Evolutionary conservation across 2,888 invertebrate genomes (phyloP).

Genomic region (Fragum fragum): DNA sequence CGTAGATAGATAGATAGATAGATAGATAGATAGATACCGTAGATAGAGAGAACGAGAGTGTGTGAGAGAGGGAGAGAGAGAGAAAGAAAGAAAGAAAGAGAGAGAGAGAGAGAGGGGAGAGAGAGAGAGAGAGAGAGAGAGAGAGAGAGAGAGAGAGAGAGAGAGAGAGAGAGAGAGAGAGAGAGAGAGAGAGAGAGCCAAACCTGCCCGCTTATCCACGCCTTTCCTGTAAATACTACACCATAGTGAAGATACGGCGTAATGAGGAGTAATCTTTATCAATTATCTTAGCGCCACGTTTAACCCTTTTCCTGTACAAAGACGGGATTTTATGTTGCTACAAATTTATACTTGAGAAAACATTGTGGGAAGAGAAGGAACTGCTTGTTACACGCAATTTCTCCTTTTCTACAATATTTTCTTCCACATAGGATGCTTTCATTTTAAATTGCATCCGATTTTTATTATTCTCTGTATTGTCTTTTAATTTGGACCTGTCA

Average conservation of each 20-base stretch:
- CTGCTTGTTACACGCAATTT: too few relatives aligned
- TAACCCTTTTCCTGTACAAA: too few relatives aligned
- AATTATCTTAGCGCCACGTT: not conserved
- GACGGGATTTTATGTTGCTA: too few relatives aligned
- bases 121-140: not conserved
- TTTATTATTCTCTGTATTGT: too few relatives aligned
- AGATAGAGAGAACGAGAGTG: too few relatives aligned
- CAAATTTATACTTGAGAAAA: too few relatives aligned
- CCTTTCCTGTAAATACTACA: not conserved
- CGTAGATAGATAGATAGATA: not conserved
- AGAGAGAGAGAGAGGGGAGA: slow-evolving; percentile 4
- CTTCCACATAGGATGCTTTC: too few relatives aligned
- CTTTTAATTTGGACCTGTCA: too few relatives aligned
- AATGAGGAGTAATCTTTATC: slow-evolving; percentile 1
- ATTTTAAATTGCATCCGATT: too few relatives aligned
- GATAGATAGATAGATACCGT: too few relatives aligned
- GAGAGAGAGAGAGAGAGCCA: slow-evolving; percentile 21
- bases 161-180: slow-evolving; percentile 30
- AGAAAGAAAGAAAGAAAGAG: slow-evolving; percentile 11
- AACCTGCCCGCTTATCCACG: not conserved
- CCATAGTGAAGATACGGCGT: not conserved
- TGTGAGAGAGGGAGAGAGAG: not conserved
- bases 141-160: slow-evolving; percentile 30
- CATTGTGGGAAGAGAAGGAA: too few relatives aligned
- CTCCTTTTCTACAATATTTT: too few relatives aligned